phyloP scores from a whole-genome alignment of 2,888 invertebrate species.

The Petrolisthes manimaculis region DNA sequence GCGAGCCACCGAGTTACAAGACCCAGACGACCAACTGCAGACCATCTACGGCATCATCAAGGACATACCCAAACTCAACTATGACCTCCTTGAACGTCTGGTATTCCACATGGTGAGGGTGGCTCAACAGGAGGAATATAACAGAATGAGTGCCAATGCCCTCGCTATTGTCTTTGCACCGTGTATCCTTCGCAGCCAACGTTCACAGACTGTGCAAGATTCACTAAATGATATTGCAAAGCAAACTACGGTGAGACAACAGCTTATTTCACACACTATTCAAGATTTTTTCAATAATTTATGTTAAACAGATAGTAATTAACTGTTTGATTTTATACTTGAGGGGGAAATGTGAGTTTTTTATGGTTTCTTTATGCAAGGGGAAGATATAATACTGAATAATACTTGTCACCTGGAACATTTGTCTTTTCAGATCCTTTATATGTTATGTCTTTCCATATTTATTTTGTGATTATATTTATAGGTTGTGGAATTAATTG shows the following conservation, averaged over 20 bases:
- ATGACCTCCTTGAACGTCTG: slow-evolving; percentile 91
- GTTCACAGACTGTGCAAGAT: slow-evolving; percentile 89
- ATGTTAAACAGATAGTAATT: neutral
- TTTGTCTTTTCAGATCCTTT: neutral
- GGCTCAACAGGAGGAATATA: slow-evolving; percentile 84
- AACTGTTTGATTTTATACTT: too few relatives aligned
- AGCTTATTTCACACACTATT: neutral
- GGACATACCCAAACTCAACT: slow-evolving; percentile 89
- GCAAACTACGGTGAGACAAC: slow-evolving; percentile 75
- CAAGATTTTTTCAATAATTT: neutral
- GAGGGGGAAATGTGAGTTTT: too few relatives aligned
- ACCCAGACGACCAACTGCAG: slow-evolving; percentile 81
- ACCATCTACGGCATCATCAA: slow-evolving; percentile 82
- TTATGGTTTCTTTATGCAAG: too few relatives aligned
- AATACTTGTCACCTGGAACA: neutral
- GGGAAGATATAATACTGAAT: neutral
- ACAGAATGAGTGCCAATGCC: slow-evolving; percentile 94
- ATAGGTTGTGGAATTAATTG: slow-evolving; percentile 88
- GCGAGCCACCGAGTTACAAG: slow-evolving; percentile 88
- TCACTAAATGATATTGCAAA: slow-evolving; percentile 90
- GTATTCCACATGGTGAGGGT: slow-evolving; percentile 90
- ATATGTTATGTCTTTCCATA: too few relatives aligned
- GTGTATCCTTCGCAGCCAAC: slow-evolving; percentile 89
- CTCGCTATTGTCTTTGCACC: slow-evolving; percentile 96
- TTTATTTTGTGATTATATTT: too few relatives aligned